These are phyloP conservation scores for Hirundo rustica DNA, from an alignment of 2,797 vertebrate genomes.

Conservation along the genomic window DNA sequence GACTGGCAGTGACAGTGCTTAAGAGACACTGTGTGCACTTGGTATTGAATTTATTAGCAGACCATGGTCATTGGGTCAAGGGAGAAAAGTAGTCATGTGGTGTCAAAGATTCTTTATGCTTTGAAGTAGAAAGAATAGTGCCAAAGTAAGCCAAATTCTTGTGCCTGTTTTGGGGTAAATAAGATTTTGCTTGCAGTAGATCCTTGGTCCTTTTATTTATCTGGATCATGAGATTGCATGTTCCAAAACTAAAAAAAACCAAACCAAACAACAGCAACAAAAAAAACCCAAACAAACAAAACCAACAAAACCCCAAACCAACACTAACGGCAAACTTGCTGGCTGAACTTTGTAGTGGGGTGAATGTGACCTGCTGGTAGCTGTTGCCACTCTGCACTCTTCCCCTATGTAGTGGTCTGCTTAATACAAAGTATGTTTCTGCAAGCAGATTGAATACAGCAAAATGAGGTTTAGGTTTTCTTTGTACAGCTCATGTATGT, in stretches of 20 bases:
- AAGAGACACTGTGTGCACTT: neutral
- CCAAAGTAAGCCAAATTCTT: neutral
- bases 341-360: neutral
- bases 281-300: no score
- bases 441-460: neutral
- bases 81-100: neutral
- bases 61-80: neutral
- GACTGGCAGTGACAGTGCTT: neutral
- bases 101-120: neutral
- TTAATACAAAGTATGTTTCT: neutral
- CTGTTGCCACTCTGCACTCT: fast-evolving
- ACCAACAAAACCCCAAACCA: neutral
- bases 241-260: neutral
- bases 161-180: neutral
- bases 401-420: neutral
- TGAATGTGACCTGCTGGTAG: neutral
- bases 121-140: neutral
- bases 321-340: neutral
- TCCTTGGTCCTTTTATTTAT: neutral
- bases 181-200: neutral
- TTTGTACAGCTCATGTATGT: neutral
- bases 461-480: neutral
- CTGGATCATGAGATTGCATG: neutral
- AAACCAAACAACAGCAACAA: no score
- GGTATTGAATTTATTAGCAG: neutral